These are phyloP conservation scores for Rhynchonycteris naso DNA, from an alignment of 2,797 vertebrate genomes.

Conservation along the genomic window DNA sequence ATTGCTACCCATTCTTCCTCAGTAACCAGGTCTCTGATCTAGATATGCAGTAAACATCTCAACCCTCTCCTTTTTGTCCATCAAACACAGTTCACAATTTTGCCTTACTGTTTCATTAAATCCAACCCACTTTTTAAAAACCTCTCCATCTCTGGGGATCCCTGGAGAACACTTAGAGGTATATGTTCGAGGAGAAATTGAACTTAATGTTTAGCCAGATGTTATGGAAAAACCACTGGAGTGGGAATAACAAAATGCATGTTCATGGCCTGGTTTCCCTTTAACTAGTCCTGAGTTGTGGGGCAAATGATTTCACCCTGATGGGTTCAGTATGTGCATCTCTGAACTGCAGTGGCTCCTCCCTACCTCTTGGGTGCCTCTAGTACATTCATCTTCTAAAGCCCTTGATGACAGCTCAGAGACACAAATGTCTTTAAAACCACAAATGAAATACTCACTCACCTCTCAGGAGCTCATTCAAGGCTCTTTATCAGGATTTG, in stretches of 20 bases:
- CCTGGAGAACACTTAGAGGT: not conserved
- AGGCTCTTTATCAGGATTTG: not conserved
- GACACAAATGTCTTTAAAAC: not conserved
- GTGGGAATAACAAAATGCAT: not conserved
- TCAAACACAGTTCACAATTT: not conserved
- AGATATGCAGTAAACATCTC: not conserved
- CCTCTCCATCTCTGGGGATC: not conserved
- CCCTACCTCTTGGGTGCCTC: not conserved
- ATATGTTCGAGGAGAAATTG: not conserved
- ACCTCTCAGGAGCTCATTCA: not conserved
- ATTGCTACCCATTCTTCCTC: slow-evolving; percentile 22
- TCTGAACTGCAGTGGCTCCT: not conserved
- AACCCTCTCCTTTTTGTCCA: not conserved
- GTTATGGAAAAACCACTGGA: not conserved
- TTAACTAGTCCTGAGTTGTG: not conserved
- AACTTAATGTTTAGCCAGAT: not conserved
- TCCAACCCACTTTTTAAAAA: not conserved
- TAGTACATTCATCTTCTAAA: not conserved
- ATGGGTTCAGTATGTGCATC: not conserved
- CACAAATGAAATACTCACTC: not conserved
- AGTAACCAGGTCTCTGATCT: not conserved
- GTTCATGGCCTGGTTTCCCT: not conserved
- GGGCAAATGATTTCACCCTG: not conserved
- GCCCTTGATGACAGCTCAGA: not conserved
- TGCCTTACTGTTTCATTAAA: not conserved